A percentile compares a stretch with the other conserved stretches of the same genome.
These are phyloP conservation scores for Lacanobia oleracea DNA, from an alignment of 2,888 invertebrate species.

Conservation along the genomic window DNA sequence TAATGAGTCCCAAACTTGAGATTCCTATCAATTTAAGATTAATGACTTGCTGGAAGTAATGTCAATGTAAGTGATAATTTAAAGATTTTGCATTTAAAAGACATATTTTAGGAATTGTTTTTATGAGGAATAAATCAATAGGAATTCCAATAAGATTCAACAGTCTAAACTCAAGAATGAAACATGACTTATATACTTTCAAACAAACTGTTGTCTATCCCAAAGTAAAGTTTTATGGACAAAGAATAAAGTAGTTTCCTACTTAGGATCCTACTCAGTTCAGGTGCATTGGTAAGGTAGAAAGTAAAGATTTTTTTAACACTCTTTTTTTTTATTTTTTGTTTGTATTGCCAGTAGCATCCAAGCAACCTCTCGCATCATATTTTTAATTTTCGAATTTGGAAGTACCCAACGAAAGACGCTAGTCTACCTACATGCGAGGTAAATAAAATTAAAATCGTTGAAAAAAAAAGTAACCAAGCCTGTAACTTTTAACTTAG, in stretches of 20 bases:
- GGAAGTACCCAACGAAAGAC: not conserved
- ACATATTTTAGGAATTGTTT: not conserved
- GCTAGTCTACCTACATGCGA: conserved; percentile 33
- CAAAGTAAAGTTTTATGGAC: not conserved
- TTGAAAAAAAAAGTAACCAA: conserved; percentile 8
- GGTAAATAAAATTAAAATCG: conserved; percentile 5
- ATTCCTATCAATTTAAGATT: conserved; percentile 3
- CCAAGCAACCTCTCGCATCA: too few relatives aligned
- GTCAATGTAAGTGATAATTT: not conserved
- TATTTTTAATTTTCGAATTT: conserved; percentile 15
- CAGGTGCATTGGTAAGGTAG: not conserved
- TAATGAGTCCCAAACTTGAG: conserved; percentile 14
- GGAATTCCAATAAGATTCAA: conserved; percentile 7
- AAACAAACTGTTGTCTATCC: not conserved
- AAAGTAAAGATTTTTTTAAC: not conserved
- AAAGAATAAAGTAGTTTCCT: not conserved
- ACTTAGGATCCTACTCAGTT: not conserved
- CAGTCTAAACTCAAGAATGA: not conserved
- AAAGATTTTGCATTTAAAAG: not conserved
- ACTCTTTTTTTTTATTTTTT: too few relatives aligned
- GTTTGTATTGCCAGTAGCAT: not conserved
- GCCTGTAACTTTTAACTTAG: conserved; percentile 14
- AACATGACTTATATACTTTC: not conserved
- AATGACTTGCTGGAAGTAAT: not conserved
- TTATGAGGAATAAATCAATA: not conserved